A percentile compares a stretch with the other conserved stretches of the same genome.
Evolutionary conservation across 2,888 invertebrate species (phyloP).

Genomic region (Exocentrus adspersus): DNA sequence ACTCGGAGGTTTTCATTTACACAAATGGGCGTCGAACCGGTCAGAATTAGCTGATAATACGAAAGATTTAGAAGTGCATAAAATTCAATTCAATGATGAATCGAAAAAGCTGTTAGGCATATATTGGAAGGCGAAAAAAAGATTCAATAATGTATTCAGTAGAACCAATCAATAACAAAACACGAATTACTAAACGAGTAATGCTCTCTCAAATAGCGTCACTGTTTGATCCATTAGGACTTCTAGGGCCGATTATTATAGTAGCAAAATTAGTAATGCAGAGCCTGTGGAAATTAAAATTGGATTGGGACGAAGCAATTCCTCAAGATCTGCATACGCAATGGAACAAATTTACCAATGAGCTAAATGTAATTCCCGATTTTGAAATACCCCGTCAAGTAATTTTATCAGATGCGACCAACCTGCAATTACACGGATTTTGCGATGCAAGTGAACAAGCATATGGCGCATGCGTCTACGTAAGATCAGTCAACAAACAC

Average conservation of each 20-base stretch:
- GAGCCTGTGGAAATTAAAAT: not conserved
- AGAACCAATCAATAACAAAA: not conserved
- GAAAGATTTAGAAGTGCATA: not conserved
- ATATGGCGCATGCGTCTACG: conserved; percentile 11
- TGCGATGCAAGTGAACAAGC: conserved; percentile 3
- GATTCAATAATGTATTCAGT: not conserved
- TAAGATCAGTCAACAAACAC: not conserved
- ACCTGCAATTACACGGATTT: conserved; percentile 20
- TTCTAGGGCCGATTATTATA: not conserved
- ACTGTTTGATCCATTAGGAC: not conserved
- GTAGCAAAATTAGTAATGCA: not conserved
- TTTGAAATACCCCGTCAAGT: not conserved
- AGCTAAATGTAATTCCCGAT: not conserved
- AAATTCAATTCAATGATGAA: too few species aligned
- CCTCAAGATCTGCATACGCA: not conserved
- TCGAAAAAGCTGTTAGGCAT: not conserved
- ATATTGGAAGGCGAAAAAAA: not conserved
- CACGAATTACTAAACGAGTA: not conserved
- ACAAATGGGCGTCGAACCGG: conserved; percentile 3
- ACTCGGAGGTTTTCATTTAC: not conserved
- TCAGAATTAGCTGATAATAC: not conserved
- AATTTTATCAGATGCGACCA: too few species aligned
- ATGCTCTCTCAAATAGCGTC: not conserved
- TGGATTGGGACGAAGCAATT: not conserved
- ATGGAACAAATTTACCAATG: not conserved